Evolutionary conservation across 1,140 invertebrate species (phyloP).

Genomic region (Paraescarpia echinospica): DNA sequence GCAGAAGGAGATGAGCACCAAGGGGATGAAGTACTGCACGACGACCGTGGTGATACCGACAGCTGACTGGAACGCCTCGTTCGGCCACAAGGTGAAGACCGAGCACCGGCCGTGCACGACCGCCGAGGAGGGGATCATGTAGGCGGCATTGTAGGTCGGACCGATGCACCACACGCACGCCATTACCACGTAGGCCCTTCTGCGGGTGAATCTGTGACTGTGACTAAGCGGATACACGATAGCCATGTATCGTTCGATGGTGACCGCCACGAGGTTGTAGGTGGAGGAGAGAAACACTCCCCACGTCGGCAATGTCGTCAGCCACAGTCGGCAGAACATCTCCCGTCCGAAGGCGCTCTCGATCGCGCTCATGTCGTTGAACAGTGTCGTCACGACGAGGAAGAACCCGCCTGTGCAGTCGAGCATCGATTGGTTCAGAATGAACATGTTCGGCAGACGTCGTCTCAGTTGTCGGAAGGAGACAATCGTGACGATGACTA

Average conservation of each 20-base stretch:
- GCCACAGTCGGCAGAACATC: constrained; percentile 27
- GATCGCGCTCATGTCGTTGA: background rate
- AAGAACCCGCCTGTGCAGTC: constrained; percentile 17
- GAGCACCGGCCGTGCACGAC: constrained; percentile 12
- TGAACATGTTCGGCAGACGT: constrained; percentile 15
- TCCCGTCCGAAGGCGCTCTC: background rate
- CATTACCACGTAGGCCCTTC: constrained; percentile 4
- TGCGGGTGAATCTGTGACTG: constrained; percentile 16
- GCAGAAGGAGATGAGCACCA: constrained; percentile 16
- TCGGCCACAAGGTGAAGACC: constrained; percentile 23
- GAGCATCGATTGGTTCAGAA: constrained; percentile 13
- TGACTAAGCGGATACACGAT: constrained; percentile 29
- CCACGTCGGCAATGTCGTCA: constrained; percentile 26
- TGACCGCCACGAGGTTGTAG: constrained; percentile 28
- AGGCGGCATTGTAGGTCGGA: constrained; percentile 13
- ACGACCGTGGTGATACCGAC: constrained; percentile 28
- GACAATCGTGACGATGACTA: constrained; percentile 11
- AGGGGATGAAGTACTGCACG: constrained; percentile 24
- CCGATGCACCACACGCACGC: constrained; percentile 13
- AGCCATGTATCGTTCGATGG: constrained; percentile 29
- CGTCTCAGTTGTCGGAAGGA: background rate
- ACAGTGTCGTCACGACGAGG: constrained; percentile 13
- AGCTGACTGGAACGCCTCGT: background rate
- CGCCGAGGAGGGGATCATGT: constrained; percentile 13
- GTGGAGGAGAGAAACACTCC: constrained; percentile 22